Conservation (phyloP, 2,797 vertebrate genomes). For the Chrysocyon brachyurus region DNA sequence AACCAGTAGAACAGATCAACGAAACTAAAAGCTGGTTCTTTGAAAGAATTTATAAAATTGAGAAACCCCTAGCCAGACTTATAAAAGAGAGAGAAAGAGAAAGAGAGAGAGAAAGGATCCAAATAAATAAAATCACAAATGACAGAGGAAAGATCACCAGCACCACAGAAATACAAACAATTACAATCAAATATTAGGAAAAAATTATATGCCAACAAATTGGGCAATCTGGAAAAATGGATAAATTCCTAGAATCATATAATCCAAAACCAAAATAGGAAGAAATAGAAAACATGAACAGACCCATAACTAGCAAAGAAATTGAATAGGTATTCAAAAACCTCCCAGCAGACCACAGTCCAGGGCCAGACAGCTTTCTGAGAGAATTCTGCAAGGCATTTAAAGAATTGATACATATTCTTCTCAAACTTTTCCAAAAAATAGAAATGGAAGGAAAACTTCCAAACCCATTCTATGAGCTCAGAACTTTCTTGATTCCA, state of each 20-base stretch:
- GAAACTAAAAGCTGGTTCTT: neutral
- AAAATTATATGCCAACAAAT: neutral
- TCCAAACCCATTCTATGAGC: neutral
- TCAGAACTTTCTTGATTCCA: neutral
- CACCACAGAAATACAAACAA: neutral
- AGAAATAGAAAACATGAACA: no score
- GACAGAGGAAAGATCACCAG: neutral
- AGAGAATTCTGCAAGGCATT: no score
- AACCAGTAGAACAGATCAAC: neutral
- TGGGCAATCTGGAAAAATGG: neutral
- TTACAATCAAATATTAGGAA: neutral
- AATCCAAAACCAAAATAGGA: no score
- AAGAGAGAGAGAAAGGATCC: neutral
- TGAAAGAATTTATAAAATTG: neutral
- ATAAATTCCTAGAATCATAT: neutral
- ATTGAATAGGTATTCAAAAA: no score
- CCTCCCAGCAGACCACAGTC: no score
- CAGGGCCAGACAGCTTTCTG: no score
- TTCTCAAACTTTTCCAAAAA: neutral
- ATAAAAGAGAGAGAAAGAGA: no score
- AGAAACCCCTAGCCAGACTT: neutral
- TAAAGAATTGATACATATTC: neutral
- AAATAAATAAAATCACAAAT: neutral
- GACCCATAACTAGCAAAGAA: no score
- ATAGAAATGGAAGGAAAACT: neutral